phyloP scores from a whole-genome alignment of 1,140 invertebrate genomes.

The Drosophila pseudoobscura region DNA sequence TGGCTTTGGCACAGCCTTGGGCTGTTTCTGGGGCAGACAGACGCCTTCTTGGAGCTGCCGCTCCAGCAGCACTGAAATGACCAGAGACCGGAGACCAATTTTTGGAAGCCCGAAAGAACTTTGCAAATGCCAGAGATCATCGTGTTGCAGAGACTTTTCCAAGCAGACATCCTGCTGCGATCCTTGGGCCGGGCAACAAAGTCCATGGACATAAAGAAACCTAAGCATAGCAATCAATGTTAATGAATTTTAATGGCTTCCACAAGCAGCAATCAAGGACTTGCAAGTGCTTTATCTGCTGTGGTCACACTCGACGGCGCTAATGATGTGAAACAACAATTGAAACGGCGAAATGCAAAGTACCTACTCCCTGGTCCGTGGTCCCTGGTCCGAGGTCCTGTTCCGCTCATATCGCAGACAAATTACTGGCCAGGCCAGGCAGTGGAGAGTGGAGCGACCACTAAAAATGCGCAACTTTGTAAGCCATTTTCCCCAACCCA shows the following conservation, averaged over 20 bases:
- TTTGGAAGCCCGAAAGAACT: no score
- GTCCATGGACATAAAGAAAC: constrained; percentile 14
- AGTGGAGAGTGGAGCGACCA: constrained; percentile 26
- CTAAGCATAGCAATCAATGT: constrained; percentile 51
- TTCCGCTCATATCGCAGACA: constrained; percentile 34
- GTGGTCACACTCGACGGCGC: constrained; percentile 40
- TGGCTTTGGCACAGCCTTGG: constrained; percentile 23
- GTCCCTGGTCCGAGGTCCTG: constrained; percentile 1
- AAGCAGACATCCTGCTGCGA: constrained; percentile 38
- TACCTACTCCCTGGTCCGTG: constrained; percentile 10
- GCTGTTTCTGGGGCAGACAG: constrained; percentile 4
- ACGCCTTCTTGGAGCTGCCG: neutral
- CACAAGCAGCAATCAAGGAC: constrained; percentile 31
- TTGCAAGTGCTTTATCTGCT: constrained; percentile 45
- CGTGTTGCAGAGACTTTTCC: neutral
- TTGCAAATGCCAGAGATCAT: constrained; percentile 10
- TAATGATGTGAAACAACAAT: constrained; percentile 60
- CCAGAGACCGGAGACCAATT: neutral
- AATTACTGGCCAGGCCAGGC: constrained; percentile 45
- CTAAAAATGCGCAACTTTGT: constrained; percentile 69
- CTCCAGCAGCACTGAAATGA: constrained; percentile 9
- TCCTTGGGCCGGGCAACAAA: constrained; percentile 10
- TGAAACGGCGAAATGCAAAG: constrained; percentile 51
- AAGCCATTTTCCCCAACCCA: constrained; percentile 41
- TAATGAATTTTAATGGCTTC: constrained; percentile 71